These are phyloP conservation scores for Forbesichthys papilliferus DNA, from an alignment of 2,113 vertebrate species.

Conservation along the genomic window DNA sequence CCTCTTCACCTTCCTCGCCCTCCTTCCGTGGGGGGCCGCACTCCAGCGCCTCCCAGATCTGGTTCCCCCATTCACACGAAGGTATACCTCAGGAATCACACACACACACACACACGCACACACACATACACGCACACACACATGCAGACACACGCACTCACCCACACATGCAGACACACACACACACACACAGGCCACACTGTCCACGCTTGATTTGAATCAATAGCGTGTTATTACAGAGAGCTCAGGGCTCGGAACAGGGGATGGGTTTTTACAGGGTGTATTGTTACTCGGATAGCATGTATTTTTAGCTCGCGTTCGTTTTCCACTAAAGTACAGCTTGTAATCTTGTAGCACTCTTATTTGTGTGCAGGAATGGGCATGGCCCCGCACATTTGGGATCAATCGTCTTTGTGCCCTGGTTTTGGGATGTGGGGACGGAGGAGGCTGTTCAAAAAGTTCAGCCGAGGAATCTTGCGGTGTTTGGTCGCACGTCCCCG, in stretches of 20 bases:
- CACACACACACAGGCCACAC: slow-evolving; percentile 5
- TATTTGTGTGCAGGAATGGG: slow-evolving; percentile 59
- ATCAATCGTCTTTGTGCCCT: slow-evolving; percentile 30
- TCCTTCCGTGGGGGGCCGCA: slow-evolving; percentile 87
- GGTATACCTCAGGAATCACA: slow-evolving; percentile 78
- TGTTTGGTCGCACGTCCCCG: slow-evolving; percentile 60
- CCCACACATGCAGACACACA: not conserved
- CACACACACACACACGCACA: not conserved
- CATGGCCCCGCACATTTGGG: slow-evolving; percentile 28
- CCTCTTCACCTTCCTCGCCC: slow-evolving; percentile 87
- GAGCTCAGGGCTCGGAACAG: slow-evolving; percentile 14
- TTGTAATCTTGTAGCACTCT: slow-evolving; percentile 57
- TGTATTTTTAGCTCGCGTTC: slow-evolving; percentile 46
- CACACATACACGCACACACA: not conserved
- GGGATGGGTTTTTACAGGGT: slow-evolving; percentile 30
- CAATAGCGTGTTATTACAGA: slow-evolving; percentile 7
- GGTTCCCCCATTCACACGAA: slow-evolving; percentile 98
- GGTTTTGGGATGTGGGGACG: slow-evolving; percentile 55
- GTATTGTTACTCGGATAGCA: slow-evolving; percentile 56
- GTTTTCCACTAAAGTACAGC: slow-evolving; percentile 43
- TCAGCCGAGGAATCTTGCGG: slow-evolving; percentile 71
- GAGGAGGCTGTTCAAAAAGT: slow-evolving; percentile 59
- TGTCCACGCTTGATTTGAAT: not conserved
- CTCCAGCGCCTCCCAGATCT: slow-evolving; percentile 92
- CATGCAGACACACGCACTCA: not conserved